Percentiles rank a stretch among this genome's conserved stretches.
phyloP scores from a whole-genome alignment of 2,888 invertebrate genomes.

The Dichetophora obliterata region DNA sequence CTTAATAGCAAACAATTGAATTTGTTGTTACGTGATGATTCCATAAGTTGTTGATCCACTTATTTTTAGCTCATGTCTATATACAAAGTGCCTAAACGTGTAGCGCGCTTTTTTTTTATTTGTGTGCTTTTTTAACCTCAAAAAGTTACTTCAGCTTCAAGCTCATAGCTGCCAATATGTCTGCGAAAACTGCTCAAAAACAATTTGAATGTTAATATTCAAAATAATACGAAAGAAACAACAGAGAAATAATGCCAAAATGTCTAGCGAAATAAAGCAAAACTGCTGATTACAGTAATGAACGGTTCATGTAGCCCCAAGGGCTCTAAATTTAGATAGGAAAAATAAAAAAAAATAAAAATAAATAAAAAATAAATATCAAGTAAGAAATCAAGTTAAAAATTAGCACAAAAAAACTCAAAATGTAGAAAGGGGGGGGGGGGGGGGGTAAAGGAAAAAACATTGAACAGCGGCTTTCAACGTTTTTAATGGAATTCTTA shows the following conservation, averaged over 20 bases:
- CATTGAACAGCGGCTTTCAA: background rate
- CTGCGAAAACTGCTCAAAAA: conserved; percentile 6
- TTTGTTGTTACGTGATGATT: too few relatives aligned
- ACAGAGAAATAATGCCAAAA: background rate
- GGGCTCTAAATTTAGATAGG: conserved; percentile 46
- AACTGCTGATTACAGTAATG: conserved; percentile 43
- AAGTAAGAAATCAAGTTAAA: background rate
- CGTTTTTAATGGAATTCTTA: conserved; percentile 13
- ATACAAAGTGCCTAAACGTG: background rate
- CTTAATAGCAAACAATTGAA: too few relatives aligned
- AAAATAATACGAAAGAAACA: background rate
- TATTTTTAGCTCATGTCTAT: too few relatives aligned
- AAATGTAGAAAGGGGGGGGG: too few relatives aligned
- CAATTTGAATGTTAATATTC: background rate
- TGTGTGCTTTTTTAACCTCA: background rate
- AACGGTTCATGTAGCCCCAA: conserved; percentile 47
- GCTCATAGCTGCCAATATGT: background rate
- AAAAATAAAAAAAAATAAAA: background rate
- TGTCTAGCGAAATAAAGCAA: conserved; percentile 24
- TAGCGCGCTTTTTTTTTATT: background rate
- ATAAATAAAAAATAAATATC: background rate
- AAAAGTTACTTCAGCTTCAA: background rate
- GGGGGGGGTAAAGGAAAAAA: background rate
- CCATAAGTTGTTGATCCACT: too few relatives aligned
- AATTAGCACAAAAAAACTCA: background rate